Conservation (phyloP, 1,140 invertebrate species). For the Drosophila tropicalis region DNA sequence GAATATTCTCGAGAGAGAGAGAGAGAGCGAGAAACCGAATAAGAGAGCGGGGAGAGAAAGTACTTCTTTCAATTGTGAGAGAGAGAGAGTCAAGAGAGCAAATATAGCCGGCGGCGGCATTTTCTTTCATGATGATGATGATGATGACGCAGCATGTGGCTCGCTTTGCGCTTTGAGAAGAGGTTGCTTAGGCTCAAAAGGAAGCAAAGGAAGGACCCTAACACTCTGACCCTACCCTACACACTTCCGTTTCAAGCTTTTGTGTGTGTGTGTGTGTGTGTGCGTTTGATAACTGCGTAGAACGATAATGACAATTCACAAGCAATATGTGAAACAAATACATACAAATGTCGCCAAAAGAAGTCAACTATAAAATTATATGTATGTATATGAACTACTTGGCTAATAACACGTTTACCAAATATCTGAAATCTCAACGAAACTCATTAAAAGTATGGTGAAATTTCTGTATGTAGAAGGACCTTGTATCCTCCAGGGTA, state of each 20-base stretch:
- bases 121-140: constrained; percentile 44
- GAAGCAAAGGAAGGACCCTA: not conserved
- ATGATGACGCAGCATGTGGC: constrained; percentile 39
- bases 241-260: constrained; percentile 33
- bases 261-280: constrained; percentile 4
- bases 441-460: not conserved
- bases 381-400: not conserved
- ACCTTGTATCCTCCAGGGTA: too few species aligned
- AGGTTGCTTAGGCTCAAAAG: constrained; percentile 12
- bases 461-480: not conserved
- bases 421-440: not conserved
- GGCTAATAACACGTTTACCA: not conserved
- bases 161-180: not conserved
- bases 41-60: constrained; percentile 3
- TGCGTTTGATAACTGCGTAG: constrained; percentile 40
- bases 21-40: not conserved
- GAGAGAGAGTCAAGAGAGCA: constrained; percentile 20
- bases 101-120: constrained; percentile 40
- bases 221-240: not conserved
- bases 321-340: constrained; percentile 35
- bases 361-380: constrained; percentile 11
- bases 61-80: not conserved
- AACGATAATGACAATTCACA: constrained; percentile 19
- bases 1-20: constrained; percentile 5
- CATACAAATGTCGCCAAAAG: constrained; percentile 4